A percentile compares a stretch with the other conserved stretches of the same genome.
phyloP scores from a whole-genome alignment of 2,797 vertebrate genomes.

The Scarus forsteni region DNA sequence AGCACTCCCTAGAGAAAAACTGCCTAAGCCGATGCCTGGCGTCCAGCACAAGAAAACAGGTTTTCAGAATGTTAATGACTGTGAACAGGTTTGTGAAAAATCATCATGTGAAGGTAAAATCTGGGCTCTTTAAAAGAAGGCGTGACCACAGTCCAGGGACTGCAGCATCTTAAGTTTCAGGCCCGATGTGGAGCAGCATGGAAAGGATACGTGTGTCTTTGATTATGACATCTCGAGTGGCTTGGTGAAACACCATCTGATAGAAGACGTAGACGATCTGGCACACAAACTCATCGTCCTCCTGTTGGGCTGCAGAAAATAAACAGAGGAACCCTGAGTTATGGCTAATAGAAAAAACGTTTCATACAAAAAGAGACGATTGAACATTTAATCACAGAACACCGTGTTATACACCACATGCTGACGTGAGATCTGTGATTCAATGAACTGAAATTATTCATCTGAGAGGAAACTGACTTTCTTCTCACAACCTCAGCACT shows the following conservation, averaged over 20 bases:
- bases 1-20: too few species aligned
- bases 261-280: conserved; percentile 99
- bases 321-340: conserved; percentile 1
- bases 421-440: too few species aligned
- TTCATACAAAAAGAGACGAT: too few species aligned
- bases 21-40: too few species aligned
- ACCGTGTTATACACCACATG: too few species aligned
- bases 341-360: too few species aligned
- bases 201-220: conserved; percentile 97
- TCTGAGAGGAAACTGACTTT: too few species aligned
- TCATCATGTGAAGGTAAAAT: background rate
- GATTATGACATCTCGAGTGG: conserved; percentile 97
- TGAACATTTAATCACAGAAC: too few species aligned
- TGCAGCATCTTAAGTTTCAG: background rate
- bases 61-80: too few species aligned
- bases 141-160: background rate
- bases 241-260: conserved; percentile 99
- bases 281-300: conserved; percentile 98
- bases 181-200: background rate
- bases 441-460: too few species aligned
- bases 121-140: background rate
- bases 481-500: too few species aligned
- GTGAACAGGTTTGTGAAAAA: background rate
- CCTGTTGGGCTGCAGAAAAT: conserved; percentile 88
- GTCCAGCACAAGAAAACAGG: too few species aligned